These are phyloP conservation scores for Tichodroma muraria DNA, from an alignment of 2,113 vertebrate species.

Conservation along the genomic window DNA sequence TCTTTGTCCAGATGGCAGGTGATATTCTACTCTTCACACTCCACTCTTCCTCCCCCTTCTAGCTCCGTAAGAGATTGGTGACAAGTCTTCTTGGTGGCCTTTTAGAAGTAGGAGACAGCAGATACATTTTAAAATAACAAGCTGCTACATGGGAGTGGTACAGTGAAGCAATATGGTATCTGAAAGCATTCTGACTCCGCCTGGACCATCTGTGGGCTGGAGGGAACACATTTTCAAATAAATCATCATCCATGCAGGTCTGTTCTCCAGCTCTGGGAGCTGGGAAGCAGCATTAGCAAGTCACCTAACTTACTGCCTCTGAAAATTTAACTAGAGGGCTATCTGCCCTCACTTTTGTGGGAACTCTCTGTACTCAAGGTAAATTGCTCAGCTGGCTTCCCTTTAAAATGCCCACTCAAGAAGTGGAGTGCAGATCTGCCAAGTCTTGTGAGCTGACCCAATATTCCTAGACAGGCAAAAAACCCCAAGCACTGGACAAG, in stretches of 20 bases:
- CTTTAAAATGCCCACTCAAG: background rate
- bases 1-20: conserved; percentile 64
- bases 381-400: background rate
- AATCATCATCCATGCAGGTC: background rate
- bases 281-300: background rate
- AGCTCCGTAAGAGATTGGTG: conserved; percentile 21
- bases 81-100: conserved; percentile 48
- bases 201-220: conserved; percentile 14
- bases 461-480: background rate
- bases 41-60: conserved; percentile 47
- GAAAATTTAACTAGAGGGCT: background rate
- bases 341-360: background rate
- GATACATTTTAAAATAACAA: conserved; percentile 54
- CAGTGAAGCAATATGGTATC: conserved; percentile 35
- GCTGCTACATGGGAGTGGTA: conserved; percentile 13
- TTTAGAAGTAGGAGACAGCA: conserved; percentile 46
- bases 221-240: conserved; percentile 20
- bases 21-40: conserved; percentile 62
- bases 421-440: background rate
- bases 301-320: background rate
- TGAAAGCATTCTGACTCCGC: background rate
- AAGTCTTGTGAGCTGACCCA: background rate
- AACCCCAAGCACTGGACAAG: background rate
- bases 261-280: background rate
- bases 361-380: background rate